Evolutionary conservation across 1,140 invertebrate species (phyloP).

Genomic region (Heliconius eleuchia): DNA sequence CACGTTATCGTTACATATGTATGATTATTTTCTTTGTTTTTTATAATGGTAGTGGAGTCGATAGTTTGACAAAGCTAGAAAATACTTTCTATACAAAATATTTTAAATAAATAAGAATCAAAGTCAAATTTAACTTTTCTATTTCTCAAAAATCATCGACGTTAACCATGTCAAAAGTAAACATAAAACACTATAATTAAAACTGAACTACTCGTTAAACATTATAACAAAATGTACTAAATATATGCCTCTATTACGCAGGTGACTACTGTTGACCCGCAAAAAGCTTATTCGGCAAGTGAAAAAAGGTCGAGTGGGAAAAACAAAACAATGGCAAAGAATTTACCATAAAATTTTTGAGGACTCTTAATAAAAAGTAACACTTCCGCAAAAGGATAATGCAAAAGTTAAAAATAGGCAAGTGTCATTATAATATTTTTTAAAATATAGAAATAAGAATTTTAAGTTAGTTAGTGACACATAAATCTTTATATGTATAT

Average conservation of each 20-base stretch:
- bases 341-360: constrained; percentile 10
- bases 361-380: constrained; percentile 18
- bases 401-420: neutral
- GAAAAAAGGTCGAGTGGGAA: constrained; percentile 22
- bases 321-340: constrained; percentile 18
- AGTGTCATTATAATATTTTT: neutral
- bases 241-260: constrained; percentile 31
- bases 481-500: neutral
- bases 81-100: no score
- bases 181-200: neutral
- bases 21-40: no score
- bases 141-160: no score
- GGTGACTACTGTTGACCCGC: constrained; percentile 35
- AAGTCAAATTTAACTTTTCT: no score
- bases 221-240: neutral
- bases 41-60: no score
- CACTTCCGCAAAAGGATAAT: constrained; percentile 3
- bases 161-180: neutral
- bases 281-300: constrained; percentile 20
- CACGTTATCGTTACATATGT: no score
- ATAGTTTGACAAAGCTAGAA: no score
- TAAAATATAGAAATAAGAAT: neutral
- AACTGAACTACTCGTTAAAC: neutral
- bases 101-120: no score
- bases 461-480: neutral